Evolutionary conservation across 2,113 vertebrate genomes (phyloP), one percentile per base, ranked within the genome.

Genomic region (Antidorcas marsupialis): DNA sequence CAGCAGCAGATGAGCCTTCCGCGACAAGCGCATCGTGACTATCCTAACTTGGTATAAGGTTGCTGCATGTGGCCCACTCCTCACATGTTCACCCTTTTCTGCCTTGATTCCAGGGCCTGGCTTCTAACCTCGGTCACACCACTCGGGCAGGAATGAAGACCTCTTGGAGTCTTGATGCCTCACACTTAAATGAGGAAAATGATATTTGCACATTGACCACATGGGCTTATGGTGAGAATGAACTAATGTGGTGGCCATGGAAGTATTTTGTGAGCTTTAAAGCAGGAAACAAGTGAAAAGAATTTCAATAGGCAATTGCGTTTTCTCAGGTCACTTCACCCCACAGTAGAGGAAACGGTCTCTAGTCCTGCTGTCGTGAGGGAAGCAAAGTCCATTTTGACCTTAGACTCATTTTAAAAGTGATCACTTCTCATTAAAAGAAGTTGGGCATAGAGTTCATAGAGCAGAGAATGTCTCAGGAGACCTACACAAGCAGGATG

Each of bases 341-440:
- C 78, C 71, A 52, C 60, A 39, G 19, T 1, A 76, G 67, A 87
- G 89, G 43, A 87, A 76, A 21, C 0, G 3, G 55, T 25, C 45
- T 93, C n/a, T 27, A n/a, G 59, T 53, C 53, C 33, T 89, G n/a
- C 21, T 27, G 23, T 84, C 12, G 3, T 3, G 33, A 87, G 43
- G 64, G 52, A 95, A 62, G 64, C 11, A 45, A 86, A 89, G 84
- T 92, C 89, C 87, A 39, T 85, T 92, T 52, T 90, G 67, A 92
- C 57, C 62, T 94, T 30, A 43, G 84, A 88, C n/a, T 25, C 25
- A 57, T 92, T 95, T 85, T 28, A 3, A 57, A 95, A 94, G 64
- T 23, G 17, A 88, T 92, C 43, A 25, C 28, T 94, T 53, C 93
- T 87, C 86, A 90, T 90, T 94, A 87, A 94, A 52, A 93, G 82